Evolutionary conservation across 1,140 invertebrate species (phyloP).

Genomic region (Microplitis demolitor): DNA sequence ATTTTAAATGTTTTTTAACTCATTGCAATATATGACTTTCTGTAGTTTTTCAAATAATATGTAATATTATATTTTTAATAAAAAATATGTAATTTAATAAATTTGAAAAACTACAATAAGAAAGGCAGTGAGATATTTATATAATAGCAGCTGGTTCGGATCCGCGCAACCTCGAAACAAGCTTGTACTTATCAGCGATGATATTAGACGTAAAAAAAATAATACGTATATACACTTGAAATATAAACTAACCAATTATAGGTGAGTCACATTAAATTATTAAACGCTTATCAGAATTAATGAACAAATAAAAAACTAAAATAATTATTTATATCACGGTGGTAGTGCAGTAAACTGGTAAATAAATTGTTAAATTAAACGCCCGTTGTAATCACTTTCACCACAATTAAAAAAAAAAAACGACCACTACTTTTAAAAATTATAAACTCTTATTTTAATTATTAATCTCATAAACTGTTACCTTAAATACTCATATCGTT

Average conservation of each 20-base stretch:
- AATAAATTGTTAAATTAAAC: not conserved
- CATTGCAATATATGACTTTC: too few species aligned
- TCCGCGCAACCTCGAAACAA: slow-evolving; percentile 2
- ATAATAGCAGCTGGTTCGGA: slow-evolving; percentile 4
- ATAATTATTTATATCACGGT: too few species aligned
- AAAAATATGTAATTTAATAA: too few species aligned
- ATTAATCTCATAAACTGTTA: too few species aligned
- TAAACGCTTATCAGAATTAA: too few species aligned
- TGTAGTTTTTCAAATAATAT: too few species aligned
- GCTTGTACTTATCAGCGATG: not conserved
- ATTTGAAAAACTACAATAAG: not conserved
- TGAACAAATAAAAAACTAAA: too few species aligned
- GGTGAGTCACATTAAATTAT: not conserved
- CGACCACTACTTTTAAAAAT: not conserved
- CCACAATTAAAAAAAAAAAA: not conserved
- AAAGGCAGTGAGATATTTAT: not conserved
- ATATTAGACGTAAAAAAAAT: not conserved
- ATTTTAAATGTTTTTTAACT: too few species aligned
- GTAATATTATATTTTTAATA: too few species aligned
- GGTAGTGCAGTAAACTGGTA: too few species aligned
- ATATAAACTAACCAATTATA: not conserved
- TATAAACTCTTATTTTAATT: too few species aligned
- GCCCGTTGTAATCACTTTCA: not conserved
- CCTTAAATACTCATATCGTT: too few species aligned
- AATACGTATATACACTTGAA: not conserved